These are phyloP conservation scores for Buathra laborator DNA, from an alignment of 2,888 invertebrate species.

Conservation along the genomic window DNA sequence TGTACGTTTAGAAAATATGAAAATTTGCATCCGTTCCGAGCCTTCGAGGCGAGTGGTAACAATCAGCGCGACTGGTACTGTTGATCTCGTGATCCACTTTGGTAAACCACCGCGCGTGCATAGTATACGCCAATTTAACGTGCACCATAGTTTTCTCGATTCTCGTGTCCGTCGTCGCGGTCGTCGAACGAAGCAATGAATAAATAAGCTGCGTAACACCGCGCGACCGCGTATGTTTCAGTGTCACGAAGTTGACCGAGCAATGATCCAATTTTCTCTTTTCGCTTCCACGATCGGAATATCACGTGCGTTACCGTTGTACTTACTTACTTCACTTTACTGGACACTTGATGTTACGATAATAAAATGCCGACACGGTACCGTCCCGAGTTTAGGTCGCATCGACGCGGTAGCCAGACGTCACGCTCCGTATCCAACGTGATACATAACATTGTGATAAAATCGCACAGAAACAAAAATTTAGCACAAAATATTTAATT, in stretches of 20 bases:
- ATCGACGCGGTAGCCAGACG: slow-evolving; percentile 49
- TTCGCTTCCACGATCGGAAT: slow-evolving; percentile 61
- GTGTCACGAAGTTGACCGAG: slow-evolving; percentile 58
- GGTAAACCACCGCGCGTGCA: slow-evolving; percentile 53
- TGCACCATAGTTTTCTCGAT: slow-evolving; percentile 26
- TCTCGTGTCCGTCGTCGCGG: slow-evolving; percentile 39
- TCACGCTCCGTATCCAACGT: slow-evolving; percentile 56
- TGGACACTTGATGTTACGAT: background rate
- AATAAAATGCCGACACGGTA: slow-evolving; percentile 12
- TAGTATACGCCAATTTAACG: slow-evolving; percentile 50
- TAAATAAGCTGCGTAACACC: slow-evolving; percentile 45
- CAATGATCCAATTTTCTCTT: slow-evolving; percentile 66
- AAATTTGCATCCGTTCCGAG: slow-evolving; percentile 14
- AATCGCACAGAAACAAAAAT: slow-evolving; percentile 43
- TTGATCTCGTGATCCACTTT: slow-evolving; percentile 64
- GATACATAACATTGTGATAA: slow-evolving; percentile 22
- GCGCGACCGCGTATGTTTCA: slow-evolving; percentile 40
- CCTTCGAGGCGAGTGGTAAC: slow-evolving; percentile 18
- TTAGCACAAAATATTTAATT: background rate
- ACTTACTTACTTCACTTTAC: background rate
- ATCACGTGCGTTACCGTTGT: slow-evolving; percentile 38
- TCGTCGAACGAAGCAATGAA: slow-evolving; percentile 30
- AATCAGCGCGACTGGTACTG: slow-evolving; percentile 48
- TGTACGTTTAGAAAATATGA: background rate
- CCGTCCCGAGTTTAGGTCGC: background rate